Evolutionary conservation across 2,797 vertebrate genomes (phyloP).

Genomic region (Cirrhinus molitorella): DNA sequence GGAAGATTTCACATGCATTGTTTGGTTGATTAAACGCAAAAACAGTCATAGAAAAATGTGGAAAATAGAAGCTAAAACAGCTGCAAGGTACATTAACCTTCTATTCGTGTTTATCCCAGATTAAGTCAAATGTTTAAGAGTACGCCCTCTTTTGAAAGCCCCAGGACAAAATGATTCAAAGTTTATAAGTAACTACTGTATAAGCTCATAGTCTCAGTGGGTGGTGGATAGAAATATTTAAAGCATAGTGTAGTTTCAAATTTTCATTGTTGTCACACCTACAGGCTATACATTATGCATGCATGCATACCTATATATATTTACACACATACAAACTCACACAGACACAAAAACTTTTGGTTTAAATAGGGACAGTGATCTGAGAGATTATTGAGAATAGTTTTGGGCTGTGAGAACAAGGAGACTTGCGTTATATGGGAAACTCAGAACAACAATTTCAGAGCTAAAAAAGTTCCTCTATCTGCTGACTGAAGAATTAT

Average conservation of each 20-base stretch:
- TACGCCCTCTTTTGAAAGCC: slow-evolving; percentile 9
- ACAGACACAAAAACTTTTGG: background rate
- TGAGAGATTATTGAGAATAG: slow-evolving; percentile 20
- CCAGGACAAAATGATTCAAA: background rate
- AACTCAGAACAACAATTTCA: slow-evolving; percentile 37
- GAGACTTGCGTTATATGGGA: slow-evolving; percentile 3
- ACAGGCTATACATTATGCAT: background rate
- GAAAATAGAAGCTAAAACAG: slow-evolving; percentile 24
- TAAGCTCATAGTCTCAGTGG: background rate
- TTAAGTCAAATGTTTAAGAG: slow-evolving; percentile 19
- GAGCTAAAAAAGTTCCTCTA: slow-evolving; percentile 47
- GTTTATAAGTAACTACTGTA: background rate
- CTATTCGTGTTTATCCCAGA: slow-evolving; percentile 17
- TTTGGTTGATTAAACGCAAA: slow-evolving; percentile 2
- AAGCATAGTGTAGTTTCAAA: background rate
- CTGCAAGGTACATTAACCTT: slow-evolving; percentile 41
- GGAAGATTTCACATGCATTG: slow-evolving; percentile 25
- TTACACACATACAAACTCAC: background rate
- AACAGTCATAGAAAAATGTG: background rate
- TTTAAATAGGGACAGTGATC: slow-evolving; percentile 27
- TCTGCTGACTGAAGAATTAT: background rate
- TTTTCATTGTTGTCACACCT: background rate
- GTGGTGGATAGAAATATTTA: slow-evolving; percentile 18
- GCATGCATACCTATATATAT: background rate
- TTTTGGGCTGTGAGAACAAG: slow-evolving; percentile 37